phyloP scores from a whole-genome alignment of 1,140 invertebrate genomes.

The Trigoniulus corallinus region DNA sequence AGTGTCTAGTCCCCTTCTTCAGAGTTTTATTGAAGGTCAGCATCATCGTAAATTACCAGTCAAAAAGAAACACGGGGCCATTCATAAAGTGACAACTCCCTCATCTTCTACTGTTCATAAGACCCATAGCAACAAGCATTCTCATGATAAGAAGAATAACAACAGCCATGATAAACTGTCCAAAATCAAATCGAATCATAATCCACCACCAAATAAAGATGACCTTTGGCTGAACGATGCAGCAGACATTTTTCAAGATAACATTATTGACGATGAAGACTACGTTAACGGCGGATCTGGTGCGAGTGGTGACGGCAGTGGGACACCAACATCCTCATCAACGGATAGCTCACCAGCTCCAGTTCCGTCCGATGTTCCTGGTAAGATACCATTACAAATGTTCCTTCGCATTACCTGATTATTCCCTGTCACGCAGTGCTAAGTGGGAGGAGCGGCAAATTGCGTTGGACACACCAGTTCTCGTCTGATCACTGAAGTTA shows the following conservation, averaged over 20 bases:
- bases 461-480: too few species aligned
- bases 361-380: background rate
- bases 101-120: background rate
- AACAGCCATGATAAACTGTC: background rate
- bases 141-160: background rate
- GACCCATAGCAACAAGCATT: background rate
- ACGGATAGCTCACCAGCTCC: background rate
- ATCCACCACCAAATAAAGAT: background rate
- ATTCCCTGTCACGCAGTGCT: too few species aligned
- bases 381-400: background rate
- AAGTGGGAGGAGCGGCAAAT: too few species aligned
- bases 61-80: background rate
- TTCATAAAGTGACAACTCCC: background rate
- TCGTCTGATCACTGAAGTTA: too few species aligned
- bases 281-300: slow-evolving; percentile 6
- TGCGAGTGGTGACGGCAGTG: slow-evolving; percentile 6
- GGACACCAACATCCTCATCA: background rate
- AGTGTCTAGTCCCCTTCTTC: background rate
- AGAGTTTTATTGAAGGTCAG: background rate
- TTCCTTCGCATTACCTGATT: background rate
- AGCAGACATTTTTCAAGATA: background rate
- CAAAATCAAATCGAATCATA: background rate
- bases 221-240: background rate
- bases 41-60: background rate
- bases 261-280: slow-evolving; percentile 10